A percentile compares a stretch with the other conserved stretches of the same genome.
Evolutionary conservation across 2,113 vertebrate species (phyloP).

Genomic region (Alouatta palliata): DNA sequence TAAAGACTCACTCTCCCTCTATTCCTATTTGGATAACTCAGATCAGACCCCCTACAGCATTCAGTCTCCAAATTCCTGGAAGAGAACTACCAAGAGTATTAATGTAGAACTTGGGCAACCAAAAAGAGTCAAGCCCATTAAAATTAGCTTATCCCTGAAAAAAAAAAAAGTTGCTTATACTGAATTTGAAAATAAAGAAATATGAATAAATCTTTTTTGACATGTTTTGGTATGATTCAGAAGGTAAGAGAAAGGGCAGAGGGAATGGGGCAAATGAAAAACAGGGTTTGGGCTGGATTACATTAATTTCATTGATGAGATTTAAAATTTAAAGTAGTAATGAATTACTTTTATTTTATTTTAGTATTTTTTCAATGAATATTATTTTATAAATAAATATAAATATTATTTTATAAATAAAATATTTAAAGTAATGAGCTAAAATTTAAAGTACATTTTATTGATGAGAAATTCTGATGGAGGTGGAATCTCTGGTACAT

Average conservation of each 20-base stretch:
- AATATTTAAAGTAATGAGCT: too few species aligned
- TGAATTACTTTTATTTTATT: too few species aligned
- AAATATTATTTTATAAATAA: too few species aligned
- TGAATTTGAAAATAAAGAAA: slow-evolving; percentile 62
- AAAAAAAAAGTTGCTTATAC: neutral
- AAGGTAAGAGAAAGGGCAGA: slow-evolving; percentile 73
- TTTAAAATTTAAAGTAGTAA: too few species aligned
- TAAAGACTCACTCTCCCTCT: neutral
- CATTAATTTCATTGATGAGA: neutral
- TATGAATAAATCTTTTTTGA: slow-evolving; percentile 72
- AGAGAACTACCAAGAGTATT: neutral
- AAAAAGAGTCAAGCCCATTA: neutral
- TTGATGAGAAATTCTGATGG: slow-evolving; percentile 39
- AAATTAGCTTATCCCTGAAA: neutral
- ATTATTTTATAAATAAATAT: too few species aligned
- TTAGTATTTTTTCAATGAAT: too few species aligned
- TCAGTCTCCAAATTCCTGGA: neutral
- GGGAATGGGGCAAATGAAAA: slow-evolving; percentile 74
- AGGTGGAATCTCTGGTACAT: slow-evolving; percentile 27
- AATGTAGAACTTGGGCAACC: neutral
- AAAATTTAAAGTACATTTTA: neutral
- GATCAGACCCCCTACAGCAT: neutral
- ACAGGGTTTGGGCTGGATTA: slow-evolving; percentile 11
- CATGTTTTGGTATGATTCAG: slow-evolving; percentile 67
- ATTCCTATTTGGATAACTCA: neutral